Conservation (phyloP, 2,888 invertebrate species). For the Agrochola lychnidis region DNA sequence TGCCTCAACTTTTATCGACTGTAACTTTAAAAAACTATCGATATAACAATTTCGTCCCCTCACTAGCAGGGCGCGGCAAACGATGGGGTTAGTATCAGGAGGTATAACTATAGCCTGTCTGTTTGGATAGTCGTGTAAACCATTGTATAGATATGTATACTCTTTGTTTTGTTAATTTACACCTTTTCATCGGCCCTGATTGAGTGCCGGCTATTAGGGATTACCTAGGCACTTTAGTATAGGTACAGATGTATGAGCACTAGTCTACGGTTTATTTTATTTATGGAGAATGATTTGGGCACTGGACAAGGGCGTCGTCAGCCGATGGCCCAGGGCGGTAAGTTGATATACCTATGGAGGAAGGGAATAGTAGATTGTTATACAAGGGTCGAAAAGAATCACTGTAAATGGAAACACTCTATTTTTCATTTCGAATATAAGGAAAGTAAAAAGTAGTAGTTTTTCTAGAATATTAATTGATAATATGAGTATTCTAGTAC, state of each 20-base stretch:
- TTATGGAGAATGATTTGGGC: neutral
- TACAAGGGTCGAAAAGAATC: too few species aligned
- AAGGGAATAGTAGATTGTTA: too few species aligned
- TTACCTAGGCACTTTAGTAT: constrained; percentile 1
- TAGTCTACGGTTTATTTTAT: neutral
- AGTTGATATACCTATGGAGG: too few species aligned
- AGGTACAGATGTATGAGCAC: neutral
- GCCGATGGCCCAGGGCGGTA: too few species aligned
- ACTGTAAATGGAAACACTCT: too few species aligned
- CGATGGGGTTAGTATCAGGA: constrained; percentile 52
- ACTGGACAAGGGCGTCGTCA: too few species aligned
- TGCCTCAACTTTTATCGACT: neutral
- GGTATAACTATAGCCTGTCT: constrained; percentile 37
- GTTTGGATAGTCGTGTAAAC: constrained; percentile 31
- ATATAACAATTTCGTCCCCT: constrained; percentile 16
- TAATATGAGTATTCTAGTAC: too few species aligned
- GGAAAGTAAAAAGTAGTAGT: too few species aligned
- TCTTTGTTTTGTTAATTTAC: constrained; percentile 44
- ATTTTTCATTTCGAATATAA: too few species aligned
- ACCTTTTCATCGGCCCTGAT: constrained; percentile 21
- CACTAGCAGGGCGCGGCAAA: constrained; percentile 62
- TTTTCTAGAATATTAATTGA: too few species aligned
- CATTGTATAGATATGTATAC: constrained; percentile 9
- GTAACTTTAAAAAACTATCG: neutral
- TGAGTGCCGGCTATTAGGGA: constrained; percentile 21